These are phyloP conservation scores for Druon quercuslanigerum DNA, from an alignment of 1,140 invertebrate species.

Conservation along the genomic window DNA sequence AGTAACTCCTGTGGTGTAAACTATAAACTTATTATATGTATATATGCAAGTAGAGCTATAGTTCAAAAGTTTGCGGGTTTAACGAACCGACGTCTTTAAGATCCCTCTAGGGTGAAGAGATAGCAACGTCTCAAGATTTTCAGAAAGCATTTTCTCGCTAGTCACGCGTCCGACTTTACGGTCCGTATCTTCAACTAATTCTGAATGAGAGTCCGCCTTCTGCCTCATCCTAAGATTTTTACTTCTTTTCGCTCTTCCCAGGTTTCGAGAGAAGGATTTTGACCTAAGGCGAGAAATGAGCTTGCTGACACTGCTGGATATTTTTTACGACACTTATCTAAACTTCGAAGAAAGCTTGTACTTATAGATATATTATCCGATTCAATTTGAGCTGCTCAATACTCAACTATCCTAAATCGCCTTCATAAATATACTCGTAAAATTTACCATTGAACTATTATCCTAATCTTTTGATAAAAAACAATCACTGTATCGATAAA, in stretches of 20 bases:
- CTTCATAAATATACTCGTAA: no score
- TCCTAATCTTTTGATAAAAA: no score
- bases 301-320: not conserved
- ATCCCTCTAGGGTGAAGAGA: not conserved
- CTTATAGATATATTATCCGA: not conserved
- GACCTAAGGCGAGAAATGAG: not conserved
- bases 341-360: not conserved
- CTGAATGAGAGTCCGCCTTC: not conserved
- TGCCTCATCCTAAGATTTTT: not conserved
- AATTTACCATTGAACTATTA: no score
- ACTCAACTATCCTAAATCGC: no score
- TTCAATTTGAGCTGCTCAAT: not conserved
- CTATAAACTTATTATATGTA: not conserved
- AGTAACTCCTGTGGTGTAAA: not conserved
- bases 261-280: not conserved
- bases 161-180: slow-evolving; percentile 8
- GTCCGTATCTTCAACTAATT: not conserved
- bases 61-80: slow-evolving; percentile 11
- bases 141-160: slow-evolving; percentile 8
- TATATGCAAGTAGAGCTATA: not conserved
- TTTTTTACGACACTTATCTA: not conserved
- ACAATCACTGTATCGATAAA: no score
- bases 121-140: slow-evolving; percentile 21
- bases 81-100: slow-evolving; percentile 7
- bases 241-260: not conserved